Conservation (phyloP, 1,140 invertebrate genomes). For the Hetaerina americana region DNA sequence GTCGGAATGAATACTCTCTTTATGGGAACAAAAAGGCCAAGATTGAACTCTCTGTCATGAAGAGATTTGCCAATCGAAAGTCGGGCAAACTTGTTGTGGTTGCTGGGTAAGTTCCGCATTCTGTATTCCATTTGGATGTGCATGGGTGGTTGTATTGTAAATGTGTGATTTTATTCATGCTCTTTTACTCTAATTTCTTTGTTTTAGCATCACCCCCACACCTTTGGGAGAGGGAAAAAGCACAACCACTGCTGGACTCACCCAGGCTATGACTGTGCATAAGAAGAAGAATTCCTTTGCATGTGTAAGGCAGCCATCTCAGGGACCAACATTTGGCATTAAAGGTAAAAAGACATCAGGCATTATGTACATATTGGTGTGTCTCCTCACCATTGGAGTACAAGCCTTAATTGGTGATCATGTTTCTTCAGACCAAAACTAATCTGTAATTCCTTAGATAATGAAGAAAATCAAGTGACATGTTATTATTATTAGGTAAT, state of each 20-base stretch:
- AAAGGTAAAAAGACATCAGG: no score
- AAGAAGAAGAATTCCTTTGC: constrained; percentile 80
- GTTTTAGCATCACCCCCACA: constrained; percentile 80
- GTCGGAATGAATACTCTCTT: constrained; percentile 64
- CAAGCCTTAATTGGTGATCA: no score
- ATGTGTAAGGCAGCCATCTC: constrained; percentile 93
- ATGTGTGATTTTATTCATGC: no score
- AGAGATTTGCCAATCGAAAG: constrained; percentile 52
- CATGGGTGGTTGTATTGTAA: no score
- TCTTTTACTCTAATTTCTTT: neutral
- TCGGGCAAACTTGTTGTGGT: constrained; percentile 92
- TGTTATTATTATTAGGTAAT: no score
- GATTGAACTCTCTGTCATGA: constrained; percentile 67
- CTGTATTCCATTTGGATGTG: neutral
- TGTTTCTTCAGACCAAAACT: no score
- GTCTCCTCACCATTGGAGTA: no score
- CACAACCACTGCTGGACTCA: constrained; percentile 87
- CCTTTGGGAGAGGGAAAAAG: constrained; percentile 95
- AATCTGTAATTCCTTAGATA: no score
- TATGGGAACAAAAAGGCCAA: constrained; percentile 96
- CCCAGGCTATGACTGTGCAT: constrained; percentile 82
- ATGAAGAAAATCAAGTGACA: no score
- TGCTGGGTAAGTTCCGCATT: constrained; percentile 54
- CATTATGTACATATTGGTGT: no score
- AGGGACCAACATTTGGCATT: constrained; percentile 97